Conservation (phyloP, 2,888 invertebrate genomes). For the Melieria picta region DNA sequence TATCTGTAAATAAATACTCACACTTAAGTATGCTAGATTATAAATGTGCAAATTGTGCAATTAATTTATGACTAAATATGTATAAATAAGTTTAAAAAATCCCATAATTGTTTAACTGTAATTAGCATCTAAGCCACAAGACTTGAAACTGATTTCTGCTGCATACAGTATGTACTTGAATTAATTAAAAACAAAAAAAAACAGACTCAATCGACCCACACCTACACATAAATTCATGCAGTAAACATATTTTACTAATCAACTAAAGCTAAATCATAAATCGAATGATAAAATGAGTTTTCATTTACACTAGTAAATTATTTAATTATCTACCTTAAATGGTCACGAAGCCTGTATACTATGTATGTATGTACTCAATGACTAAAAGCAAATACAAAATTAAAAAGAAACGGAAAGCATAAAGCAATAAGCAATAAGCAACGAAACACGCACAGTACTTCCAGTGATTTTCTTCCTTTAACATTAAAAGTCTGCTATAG, state of each 20-base stretch:
- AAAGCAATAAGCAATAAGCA: constrained; percentile 38
- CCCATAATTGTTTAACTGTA: no score
- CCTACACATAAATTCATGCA: constrained; percentile 38
- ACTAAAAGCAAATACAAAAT: not conserved
- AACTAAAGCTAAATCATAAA: not conserved
- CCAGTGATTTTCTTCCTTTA: constrained; percentile 51
- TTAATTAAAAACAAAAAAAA: constrained; percentile 37
- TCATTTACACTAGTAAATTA: constrained; percentile 20
- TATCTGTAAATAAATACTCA: no score
- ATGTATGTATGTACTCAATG: not conserved
- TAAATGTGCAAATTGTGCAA: no score
- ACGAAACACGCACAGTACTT: constrained; percentile 59
- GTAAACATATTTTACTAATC: constrained; percentile 48
- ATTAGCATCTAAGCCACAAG: constrained; percentile 19
- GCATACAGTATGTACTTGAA: no score
- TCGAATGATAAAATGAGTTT: not conserved
- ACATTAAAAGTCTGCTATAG: no score
- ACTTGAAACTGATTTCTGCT: constrained; percentile 10
- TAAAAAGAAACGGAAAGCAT: not conserved
- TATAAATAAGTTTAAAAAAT: no score
- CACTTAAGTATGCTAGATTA: no score
- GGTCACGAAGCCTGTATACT: not conserved
- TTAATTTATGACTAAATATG: no score
- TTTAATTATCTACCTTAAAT: constrained; percentile 1
- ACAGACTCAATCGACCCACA: not conserved